phyloP scores from a whole-genome alignment of 2,113 vertebrate genomes.

The Montifringilla adamsi region DNA sequence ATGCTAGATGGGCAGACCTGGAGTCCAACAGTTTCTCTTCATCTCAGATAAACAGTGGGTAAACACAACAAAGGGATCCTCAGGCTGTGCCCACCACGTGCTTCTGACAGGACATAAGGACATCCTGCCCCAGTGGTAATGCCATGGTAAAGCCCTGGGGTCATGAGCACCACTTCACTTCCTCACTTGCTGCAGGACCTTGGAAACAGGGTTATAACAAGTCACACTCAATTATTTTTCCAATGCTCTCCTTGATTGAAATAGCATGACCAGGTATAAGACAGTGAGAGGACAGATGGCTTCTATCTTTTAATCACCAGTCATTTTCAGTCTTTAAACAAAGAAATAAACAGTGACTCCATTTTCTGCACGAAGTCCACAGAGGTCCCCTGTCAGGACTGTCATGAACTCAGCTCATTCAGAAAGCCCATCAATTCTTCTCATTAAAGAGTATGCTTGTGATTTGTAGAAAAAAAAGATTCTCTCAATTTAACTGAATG shows the following conservation, averaged over 20 bases:
- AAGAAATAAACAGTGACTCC: background rate
- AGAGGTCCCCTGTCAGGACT: background rate
- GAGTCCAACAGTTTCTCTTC: background rate
- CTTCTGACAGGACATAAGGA: background rate
- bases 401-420: background rate
- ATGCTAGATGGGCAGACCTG: background rate
- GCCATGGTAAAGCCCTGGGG: background rate
- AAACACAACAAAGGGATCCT: background rate
- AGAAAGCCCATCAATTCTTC: background rate
- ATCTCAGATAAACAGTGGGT: background rate
- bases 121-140: background rate
- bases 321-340: background rate
- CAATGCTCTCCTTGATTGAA: background rate
- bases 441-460: background rate
- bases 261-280: background rate
- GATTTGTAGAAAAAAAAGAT: background rate
- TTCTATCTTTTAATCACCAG: background rate
- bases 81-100: rapidly evolving
- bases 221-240: background rate
- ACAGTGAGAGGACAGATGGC: background rate
- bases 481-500: background rate
- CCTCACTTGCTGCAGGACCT: background rate
- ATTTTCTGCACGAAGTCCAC: background rate
- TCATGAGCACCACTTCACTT: background rate
- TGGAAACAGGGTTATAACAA: background rate